Evolutionary conservation across 2,888 invertebrate genomes (phyloP).

Genomic region (Aporophyla lueneburgensis): DNA sequence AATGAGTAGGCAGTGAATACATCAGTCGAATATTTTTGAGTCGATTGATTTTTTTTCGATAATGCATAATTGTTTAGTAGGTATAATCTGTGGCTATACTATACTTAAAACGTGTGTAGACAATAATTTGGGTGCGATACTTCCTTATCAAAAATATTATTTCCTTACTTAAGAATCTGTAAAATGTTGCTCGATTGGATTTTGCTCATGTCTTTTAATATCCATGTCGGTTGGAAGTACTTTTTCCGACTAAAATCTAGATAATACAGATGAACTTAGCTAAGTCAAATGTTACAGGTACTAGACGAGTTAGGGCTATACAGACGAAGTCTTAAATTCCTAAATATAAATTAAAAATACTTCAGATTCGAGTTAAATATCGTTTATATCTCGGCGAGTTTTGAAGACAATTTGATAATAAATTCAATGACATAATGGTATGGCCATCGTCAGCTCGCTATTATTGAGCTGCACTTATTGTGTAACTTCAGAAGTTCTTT

Average conservation of each 20-base stretch:
- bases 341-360: conserved; percentile 10
- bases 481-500: conserved; percentile 9
- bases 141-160: conserved; percentile 35
- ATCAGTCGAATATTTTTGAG: conserved; percentile 22
- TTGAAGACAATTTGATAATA: neutral
- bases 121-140: neutral
- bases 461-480: conserved; percentile 35
- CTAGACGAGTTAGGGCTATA: neutral
- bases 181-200: neutral
- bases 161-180: neutral
- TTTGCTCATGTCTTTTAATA: neutral
- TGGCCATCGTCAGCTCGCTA: conserved; percentile 27
- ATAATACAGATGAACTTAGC: neutral
- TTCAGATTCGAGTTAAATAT: neutral
- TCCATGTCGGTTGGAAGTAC: neutral
- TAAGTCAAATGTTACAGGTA: neutral
- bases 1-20: conserved; percentile 26
- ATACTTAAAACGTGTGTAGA: neutral
- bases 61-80: conserved; percentile 11
- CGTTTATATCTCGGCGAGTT: neutral
- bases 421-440: conserved; percentile 7
- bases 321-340: neutral
- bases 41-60: conserved; percentile 35
- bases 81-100: conserved; percentile 4
- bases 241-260: neutral